A percentile compares a stretch with the other conserved stretches of the same genome.
Evolutionary conservation across 1,140 invertebrate species (phyloP).

Genomic region (Neodiprion lecontei): DNA sequence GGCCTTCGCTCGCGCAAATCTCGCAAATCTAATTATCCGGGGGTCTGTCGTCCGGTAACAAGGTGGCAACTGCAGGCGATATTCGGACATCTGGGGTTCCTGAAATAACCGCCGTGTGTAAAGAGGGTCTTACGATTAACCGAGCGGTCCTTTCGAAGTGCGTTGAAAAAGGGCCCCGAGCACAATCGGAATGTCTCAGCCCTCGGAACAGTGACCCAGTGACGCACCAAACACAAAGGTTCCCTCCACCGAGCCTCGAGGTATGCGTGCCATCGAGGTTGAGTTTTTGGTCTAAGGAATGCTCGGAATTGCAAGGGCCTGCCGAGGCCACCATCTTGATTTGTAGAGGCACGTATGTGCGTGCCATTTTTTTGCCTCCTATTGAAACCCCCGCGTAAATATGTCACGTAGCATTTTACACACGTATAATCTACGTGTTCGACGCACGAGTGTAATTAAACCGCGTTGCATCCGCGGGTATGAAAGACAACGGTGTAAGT

Average conservation of each 20-base stretch:
- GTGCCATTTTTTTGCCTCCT: not conserved
- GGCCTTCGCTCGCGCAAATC: no score
- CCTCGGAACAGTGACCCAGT: constrained; percentile 16
- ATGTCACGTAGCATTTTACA: not conserved
- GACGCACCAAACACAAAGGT: constrained; percentile 9
- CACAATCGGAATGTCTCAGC: not conserved
- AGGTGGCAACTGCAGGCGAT: no score
- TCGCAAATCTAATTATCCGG: no score
- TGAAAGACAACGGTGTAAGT: no score
- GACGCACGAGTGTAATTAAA: no score
- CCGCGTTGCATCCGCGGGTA: no score
- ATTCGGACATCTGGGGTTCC: no score
- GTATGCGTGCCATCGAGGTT: not conserved
- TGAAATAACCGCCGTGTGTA: not conserved
- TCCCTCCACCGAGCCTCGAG: not conserved
- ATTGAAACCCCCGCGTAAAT: not conserved
- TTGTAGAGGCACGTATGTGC: not conserved
- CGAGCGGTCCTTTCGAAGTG: not conserved
- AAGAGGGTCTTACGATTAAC: not conserved
- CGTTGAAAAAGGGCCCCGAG: not conserved
- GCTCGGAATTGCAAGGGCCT: not conserved
- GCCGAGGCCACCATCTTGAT: not conserved
- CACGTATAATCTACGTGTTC: not conserved
- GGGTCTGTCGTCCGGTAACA: no score
- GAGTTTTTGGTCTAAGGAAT: constrained; percentile 8